Conservation (phyloP, 2,113 vertebrate genomes). For the Empidonax traillii region DNA sequence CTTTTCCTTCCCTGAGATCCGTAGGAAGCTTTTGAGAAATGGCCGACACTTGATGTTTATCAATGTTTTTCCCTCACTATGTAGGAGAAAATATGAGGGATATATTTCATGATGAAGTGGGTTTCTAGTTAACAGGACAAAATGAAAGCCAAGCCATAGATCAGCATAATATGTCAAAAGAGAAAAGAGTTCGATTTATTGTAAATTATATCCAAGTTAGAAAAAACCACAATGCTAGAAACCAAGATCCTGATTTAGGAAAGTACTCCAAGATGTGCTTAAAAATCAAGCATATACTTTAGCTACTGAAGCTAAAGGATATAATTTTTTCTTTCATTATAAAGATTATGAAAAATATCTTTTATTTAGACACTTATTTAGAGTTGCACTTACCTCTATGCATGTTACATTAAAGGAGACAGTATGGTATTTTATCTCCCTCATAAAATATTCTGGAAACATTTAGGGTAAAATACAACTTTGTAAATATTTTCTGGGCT, state of each 20-base stretch:
- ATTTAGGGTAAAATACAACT: background rate
- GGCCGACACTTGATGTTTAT: constrained; percentile 68
- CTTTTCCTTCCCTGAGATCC: constrained; percentile 24
- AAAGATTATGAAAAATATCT: constrained; percentile 20
- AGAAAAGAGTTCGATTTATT: constrained; percentile 71
- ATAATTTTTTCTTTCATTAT: background rate
- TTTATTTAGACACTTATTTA: constrained; percentile 14
- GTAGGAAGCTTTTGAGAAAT: constrained; percentile 70
- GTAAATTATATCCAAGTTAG: constrained; percentile 56
- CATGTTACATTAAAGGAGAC: background rate
- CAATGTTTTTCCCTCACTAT: constrained; percentile 68
- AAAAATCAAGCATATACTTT: background rate
- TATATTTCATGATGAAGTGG: constrained; percentile 77
- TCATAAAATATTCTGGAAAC: background rate
- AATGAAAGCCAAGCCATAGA: constrained; percentile 77
- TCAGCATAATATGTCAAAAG: constrained; percentile 68
- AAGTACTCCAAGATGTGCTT: background rate
- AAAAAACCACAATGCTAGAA: constrained; percentile 48
- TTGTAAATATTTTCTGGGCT: background rate
- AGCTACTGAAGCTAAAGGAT: background rate
- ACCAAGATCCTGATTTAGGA: constrained; percentile 30
- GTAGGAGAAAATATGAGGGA: constrained; percentile 67
- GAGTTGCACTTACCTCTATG: background rate
- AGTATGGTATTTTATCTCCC: background rate
- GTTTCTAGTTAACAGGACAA: constrained; percentile 78